Percentiles rank a stretch among this genome's conserved stretches.
Evolutionary conservation across 2,797 vertebrate species (phyloP).

Genomic region (Mormyrus hasselquistii): DNA sequence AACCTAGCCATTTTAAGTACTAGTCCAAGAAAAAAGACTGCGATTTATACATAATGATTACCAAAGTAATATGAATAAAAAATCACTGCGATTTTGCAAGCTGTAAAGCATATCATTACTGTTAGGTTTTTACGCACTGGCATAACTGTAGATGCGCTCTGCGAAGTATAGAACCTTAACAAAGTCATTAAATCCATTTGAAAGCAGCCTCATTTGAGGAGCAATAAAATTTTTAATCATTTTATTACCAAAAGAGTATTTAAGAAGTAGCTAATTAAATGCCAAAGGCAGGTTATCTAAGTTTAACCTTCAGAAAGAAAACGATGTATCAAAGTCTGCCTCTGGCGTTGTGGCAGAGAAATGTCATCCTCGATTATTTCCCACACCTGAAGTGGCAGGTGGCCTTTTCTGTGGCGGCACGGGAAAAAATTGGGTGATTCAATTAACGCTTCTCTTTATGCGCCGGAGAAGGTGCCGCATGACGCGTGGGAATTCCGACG

Average conservation of each 20-base stretch:
- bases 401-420: constrained; percentile 79
- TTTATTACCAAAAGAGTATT: constrained; percentile 99
- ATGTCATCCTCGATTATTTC: constrained; percentile 98
- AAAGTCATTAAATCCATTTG: constrained; percentile 96
- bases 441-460: constrained; percentile 96
- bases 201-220: constrained; percentile 97
- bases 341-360: constrained; percentile 94
- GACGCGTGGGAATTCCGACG: constrained; percentile 51
- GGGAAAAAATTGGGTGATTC: constrained; percentile 88
- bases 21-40: constrained; percentile 52
- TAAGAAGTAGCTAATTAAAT: constrained; percentile 99
- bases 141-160: constrained; percentile 77
- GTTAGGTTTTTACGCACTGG: constrained; percentile 70
- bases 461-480: constrained; percentile 74
- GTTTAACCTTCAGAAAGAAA: constrained; percentile 99
- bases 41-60: constrained; percentile 81
- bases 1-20: constrained; percentile 52
- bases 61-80: constrained; percentile 87
- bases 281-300: constrained; percentile 99
- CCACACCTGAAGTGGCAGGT: constrained; percentile 87
- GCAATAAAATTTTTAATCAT: constrained; percentile 99
- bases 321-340: constrained; percentile 98
- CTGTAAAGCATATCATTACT: constrained; percentile 91
- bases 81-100: constrained; percentile 80
- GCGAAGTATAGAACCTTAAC: constrained; percentile 75